Evolutionary conservation across 2,113 vertebrate species (phyloP), one percentile per base, ranked within the genome.

Genomic region (Scomber scombrus): DNA sequence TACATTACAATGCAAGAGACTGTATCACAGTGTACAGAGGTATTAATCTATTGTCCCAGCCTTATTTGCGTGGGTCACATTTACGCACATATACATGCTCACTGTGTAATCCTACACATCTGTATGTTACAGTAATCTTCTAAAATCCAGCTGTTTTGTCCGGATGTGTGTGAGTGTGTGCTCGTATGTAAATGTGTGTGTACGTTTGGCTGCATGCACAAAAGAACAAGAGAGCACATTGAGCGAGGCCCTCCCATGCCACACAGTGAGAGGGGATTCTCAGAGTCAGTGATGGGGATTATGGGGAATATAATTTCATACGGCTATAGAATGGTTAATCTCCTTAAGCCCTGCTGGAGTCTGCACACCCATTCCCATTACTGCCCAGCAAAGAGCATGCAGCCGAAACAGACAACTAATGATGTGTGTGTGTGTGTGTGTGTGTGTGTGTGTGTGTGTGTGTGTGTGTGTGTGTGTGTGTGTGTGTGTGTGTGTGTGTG

Each of bases 281-380:
- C 23, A 2, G 60, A 88, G 75, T 86, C 74, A 56, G 11, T 81
- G 76, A 80, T 65, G 81, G 68, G 76, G 88, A 92, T 92, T 92
- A 89, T 74, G 67, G 68, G 60, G 80, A 90, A 85, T 85, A 86
- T 90, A 51, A 88, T 92, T 91, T 89, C 52, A 85, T 89, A 74
- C 40, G 8, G 54, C 82, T 80, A 70, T 55, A 86, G 84, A 88
- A 87, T 86, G 65, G 58, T 88, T 91, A 85, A 92, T 92, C 93
- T 89, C 75, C 58, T 88, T 85, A 86, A 86, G 4, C 82, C 45
- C 75, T 3, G 62, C 62, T 86, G 72, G 52, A 87, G 85, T 76
- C 84, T 85, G 76, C 83, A 76, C 58, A 49, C 74, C 81, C 75
- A 31, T 75, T 78, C 80, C 52, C 57, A 85, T 75, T 71, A 26